Conservation (phyloP, 2,797 vertebrate genomes). For the Passerculus sandwichensis region DNA sequence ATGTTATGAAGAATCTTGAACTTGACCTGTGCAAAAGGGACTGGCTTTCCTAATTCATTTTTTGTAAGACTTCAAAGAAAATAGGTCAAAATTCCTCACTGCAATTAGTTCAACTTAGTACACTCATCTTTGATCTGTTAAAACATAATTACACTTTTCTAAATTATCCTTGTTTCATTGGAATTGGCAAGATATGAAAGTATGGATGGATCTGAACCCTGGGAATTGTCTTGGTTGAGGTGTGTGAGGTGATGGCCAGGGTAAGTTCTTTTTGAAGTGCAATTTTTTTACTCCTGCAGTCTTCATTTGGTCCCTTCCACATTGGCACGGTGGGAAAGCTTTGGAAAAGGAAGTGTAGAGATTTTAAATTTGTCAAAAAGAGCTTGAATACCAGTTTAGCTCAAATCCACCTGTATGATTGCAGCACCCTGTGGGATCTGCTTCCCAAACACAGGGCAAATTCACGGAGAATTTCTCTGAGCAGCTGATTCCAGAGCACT, state of each 20-base stretch:
- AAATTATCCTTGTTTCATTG: conserved; percentile 15
- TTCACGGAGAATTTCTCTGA: neutral
- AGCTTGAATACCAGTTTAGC: neutral
- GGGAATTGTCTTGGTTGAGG: neutral
- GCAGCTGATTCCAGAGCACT: neutral
- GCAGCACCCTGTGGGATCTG: neutral
- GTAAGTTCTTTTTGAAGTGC: neutral
- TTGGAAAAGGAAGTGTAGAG: neutral
- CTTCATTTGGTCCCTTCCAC: neutral
- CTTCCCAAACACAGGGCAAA: neutral
- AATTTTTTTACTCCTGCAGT: neutral
- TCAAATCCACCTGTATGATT: neutral
- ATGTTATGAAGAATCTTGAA: neutral
- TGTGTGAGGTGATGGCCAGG: neutral
- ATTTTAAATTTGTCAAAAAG: neutral
- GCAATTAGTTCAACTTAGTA: conserved; percentile 40
- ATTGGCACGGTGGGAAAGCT: neutral
- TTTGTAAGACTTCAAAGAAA: conserved; percentile 48
- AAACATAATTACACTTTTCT: conserved; percentile 12
- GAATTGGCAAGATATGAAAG: conserved; percentile 31
- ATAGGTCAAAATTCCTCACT: conserved; percentile 34
- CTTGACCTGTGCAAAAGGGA: neutral
- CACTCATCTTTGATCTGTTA: conserved; percentile 17
- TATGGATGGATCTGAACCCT: neutral
- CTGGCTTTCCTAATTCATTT: neutral